Conservation (phyloP, 37 sponge, comb jelly and placozoan species). For the Halisarca cf. caerulea region DNA sequence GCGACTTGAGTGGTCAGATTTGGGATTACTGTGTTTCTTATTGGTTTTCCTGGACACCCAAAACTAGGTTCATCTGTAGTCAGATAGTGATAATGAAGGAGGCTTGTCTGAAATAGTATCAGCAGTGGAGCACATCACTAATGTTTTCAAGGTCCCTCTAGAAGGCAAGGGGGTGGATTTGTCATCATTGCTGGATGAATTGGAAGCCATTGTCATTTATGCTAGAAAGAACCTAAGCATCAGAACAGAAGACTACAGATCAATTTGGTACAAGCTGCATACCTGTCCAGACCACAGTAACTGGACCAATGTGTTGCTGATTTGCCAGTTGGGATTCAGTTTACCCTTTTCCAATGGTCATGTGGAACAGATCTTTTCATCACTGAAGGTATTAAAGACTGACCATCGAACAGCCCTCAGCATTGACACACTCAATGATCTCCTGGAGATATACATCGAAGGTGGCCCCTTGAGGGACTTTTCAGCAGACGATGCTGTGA, state of each 20-base stretch:
- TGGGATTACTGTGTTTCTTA: constrained; percentile 24
- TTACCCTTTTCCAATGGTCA: constrained; percentile 55
- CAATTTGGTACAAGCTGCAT: constrained; percentile 62
- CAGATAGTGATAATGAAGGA: not conserved
- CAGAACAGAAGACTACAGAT: not conserved
- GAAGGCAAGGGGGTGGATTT: constrained; percentile 39
- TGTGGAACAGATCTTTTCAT: constrained; percentile 47
- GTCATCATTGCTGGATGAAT: constrained; percentile 31
- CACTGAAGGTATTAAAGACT: constrained; percentile 40
- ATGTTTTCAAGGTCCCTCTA: constrained; percentile 32
- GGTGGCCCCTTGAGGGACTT: too few relatives aligned
- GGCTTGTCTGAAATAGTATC: not conserved
- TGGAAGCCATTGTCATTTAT: constrained; percentile 48
- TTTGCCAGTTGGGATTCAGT: constrained; percentile 46
- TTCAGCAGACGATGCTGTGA: too few relatives aligned
- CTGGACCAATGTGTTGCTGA: constrained; percentile 50
- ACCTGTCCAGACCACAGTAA: constrained; percentile 39
- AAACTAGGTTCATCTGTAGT: not conserved
- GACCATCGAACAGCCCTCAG: constrained; percentile 18
- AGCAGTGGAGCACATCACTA: constrained; percentile 13
- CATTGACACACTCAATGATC: constrained; percentile 19
- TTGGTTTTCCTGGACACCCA: constrained; percentile 49
- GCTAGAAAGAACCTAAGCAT: constrained; percentile 29
- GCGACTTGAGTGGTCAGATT: constrained; percentile 44
- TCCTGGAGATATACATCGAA: constrained; percentile 34